A percentile compares a stretch with the other conserved stretches of the same genome.
Evolutionary conservation across 1,140 invertebrate genomes (phyloP).

Genomic region (Papilio dardanus): DNA sequence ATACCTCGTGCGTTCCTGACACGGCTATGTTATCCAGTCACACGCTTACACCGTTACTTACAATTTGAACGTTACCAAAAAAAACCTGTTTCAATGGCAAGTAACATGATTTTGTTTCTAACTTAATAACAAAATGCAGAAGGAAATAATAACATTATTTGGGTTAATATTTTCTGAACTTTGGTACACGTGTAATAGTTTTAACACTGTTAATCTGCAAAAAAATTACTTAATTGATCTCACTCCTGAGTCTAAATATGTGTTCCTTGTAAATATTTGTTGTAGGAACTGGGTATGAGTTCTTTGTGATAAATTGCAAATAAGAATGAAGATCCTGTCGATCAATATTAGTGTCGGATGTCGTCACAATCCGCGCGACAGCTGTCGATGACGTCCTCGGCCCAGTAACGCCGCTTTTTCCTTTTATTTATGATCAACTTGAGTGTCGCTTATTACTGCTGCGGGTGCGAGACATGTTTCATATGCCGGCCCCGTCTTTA

Average conservation of each 20-base stretch:
- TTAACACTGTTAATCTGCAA: too few relatives aligned
- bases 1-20: background rate
- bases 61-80: background rate
- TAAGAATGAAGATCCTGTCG: conserved; percentile 30
- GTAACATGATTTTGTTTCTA: background rate
- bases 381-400: conserved; percentile 67
- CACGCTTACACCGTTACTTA: background rate
- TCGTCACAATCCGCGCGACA: conserved; percentile 61
- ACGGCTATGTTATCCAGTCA: background rate
- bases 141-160: too few relatives aligned
- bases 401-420: conserved; percentile 59
- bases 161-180: background rate
- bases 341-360: conserved; percentile 60
- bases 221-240: too few relatives aligned
- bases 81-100: background rate
- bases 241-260: too few relatives aligned
- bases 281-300: background rate
- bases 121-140: background rate
- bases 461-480: conserved; percentile 63
- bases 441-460: conserved; percentile 70
- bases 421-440: conserved; percentile 75
- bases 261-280: background rate
- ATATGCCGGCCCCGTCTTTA: conserved; percentile 57
- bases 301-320: background rate
- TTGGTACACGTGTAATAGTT: background rate